These are phyloP conservation scores for Coryphaenoides rupestris DNA, from an alignment of 2,113 vertebrate genomes.

Conservation along the genomic window DNA sequence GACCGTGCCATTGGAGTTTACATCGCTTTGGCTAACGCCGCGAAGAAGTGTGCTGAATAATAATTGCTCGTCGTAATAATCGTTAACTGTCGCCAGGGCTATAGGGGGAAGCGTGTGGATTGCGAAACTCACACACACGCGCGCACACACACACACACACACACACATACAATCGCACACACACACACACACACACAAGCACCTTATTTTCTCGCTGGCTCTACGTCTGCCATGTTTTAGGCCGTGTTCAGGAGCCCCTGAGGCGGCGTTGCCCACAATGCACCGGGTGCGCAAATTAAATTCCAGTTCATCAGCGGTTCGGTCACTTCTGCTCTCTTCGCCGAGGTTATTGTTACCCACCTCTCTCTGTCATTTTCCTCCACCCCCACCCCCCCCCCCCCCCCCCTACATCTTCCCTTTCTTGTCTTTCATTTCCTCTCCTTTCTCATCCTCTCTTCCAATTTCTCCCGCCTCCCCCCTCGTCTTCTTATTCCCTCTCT, in stretches of 20 bases:
- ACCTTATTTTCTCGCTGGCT: constrained; percentile 8
- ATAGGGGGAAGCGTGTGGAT: too few species aligned
- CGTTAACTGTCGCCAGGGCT: too few species aligned
- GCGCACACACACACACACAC: too few species aligned
- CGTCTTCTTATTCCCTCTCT: not conserved
- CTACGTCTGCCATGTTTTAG: constrained; percentile 27
- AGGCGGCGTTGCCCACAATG: constrained; percentile 44
- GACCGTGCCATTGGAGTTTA: too few species aligned
- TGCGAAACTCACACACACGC: too few species aligned
- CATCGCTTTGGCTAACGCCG: too few species aligned
- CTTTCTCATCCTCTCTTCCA: constrained; percentile 4
- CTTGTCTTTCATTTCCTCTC: not conserved
- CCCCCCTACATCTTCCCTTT: not conserved
- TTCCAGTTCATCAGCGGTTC: constrained; percentile 25
- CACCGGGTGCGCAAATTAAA: constrained; percentile 57
- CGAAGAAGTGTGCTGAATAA: too few species aligned
- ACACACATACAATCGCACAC: not conserved
- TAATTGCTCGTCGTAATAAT: too few species aligned
- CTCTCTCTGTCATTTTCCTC: constrained; percentile 22
- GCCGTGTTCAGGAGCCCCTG: constrained; percentile 31
- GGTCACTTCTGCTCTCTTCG: too few species aligned
- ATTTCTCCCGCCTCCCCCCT: not conserved
- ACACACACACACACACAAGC: not conserved
- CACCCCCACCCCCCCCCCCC: not conserved
- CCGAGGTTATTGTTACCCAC: too few species aligned